Percentiles rank a stretch among this genome's conserved stretches.
These are phyloP conservation scores for Cerceris ruficornis DNA, from an alignment of 2,888 invertebrate genomes.

Conservation along the genomic window DNA sequence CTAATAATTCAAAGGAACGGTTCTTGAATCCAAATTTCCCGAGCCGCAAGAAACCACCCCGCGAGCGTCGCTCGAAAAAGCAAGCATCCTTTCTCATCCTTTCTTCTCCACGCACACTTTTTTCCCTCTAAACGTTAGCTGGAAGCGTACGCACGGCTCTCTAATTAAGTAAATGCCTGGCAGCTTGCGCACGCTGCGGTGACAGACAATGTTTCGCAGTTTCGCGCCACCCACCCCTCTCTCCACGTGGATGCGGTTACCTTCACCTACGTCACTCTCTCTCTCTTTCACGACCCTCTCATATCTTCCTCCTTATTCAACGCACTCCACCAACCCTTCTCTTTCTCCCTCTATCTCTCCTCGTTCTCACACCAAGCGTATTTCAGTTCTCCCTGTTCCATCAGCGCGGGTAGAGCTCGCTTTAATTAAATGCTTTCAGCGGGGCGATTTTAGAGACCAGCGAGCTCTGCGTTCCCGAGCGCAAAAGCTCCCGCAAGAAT, in stretches of 20 bases:
- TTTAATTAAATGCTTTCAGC: conserved; percentile 75
- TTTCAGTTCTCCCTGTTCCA: conserved; percentile 59
- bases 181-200: conserved; percentile 58
- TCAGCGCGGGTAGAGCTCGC: conserved; percentile 61
- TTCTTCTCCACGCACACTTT: conserved; percentile 14
- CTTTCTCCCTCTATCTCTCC: conserved; percentile 24
- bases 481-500: conserved; percentile 66
- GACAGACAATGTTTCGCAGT: conserved; percentile 69
- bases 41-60: background rate
- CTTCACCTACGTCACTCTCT: conserved; percentile 6
- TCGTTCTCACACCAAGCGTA: conserved; percentile 41
- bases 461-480: conserved; percentile 44
- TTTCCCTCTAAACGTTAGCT: conserved; percentile 49
- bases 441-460: conserved; percentile 67
- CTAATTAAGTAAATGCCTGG: conserved; percentile 76
- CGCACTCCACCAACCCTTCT: background rate
- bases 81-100: conserved; percentile 38
- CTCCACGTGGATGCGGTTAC: conserved; percentile 7
- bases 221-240: conserved; percentile 54
- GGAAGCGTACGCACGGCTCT: conserved; percentile 58
- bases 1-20: conserved; percentile 6
- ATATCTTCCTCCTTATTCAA: conserved; percentile 22
- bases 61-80: background rate
- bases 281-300: background rate
- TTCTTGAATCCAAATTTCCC: conserved; percentile 9